Evolutionary conservation across 2,113 vertebrate species (phyloP), one percentile per base, ranked within the genome.

Genomic region (Mormyrus iriodes): DNA sequence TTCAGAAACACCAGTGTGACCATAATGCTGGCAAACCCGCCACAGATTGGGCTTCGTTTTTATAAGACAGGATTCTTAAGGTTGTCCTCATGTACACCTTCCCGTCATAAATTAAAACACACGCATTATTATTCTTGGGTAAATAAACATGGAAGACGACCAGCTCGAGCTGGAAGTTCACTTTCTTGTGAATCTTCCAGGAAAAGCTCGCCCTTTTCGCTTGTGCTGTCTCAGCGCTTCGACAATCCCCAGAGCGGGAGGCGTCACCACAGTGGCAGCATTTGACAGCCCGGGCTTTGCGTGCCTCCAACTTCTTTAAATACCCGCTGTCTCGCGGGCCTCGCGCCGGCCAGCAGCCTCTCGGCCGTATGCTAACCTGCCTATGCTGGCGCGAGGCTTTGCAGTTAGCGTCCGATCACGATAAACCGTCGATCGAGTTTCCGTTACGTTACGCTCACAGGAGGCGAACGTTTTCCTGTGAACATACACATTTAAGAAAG

Each of bases 91-190:
- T 17, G 35, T 42, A 39, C 17, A 53, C 3, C 52, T 53, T 53
- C 52, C 52, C 17, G 52, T 53, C 52, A 53, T 19, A 53, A 53
- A 19, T 53, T 79, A n/a, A 79, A 79, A 79, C 31, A 42, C 35
- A 79, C 31, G 17, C 73, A 79, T 79, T 79, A 42, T 79, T 79
- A 79, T 79, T 69, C 61, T 69, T 35, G 73, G 73, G 73, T 79
- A 79, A 42, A 79, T 79, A 79, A 39, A 79, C 73, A 44, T 35
- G 35, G 39, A 61, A 17, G 17, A 48, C 39, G 42, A 46, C 73
- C 51, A 17, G 49, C 85, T 58, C 35, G 49, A 86, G 86, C 53
- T 24, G 35, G 35, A 87, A 65, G 86, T 87, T 61, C 35, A 65
- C 55, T 61, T 87, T 42, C 86, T 61, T 42, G 53, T 87, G 53